Conservation (phyloP, 2,888 invertebrate species). For the Pachycephus smyrnensis region DNA sequence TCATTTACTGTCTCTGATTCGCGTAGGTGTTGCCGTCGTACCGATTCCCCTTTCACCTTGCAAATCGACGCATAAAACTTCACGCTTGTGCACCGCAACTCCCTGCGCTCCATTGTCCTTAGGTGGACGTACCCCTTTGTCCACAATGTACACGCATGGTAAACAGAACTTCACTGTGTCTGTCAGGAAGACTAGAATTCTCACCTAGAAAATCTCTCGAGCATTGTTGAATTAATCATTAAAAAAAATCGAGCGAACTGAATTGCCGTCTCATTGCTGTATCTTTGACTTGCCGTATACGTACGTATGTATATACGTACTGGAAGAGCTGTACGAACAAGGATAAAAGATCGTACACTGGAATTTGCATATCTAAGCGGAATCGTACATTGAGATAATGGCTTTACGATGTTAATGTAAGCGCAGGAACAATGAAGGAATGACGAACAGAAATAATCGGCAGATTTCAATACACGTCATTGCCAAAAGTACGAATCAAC, state of each 20-base stretch:
- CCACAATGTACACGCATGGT: not conserved
- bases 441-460: not conserved
- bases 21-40: not conserved
- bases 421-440: not conserved
- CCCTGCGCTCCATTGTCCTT: not conserved
- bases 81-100: not conserved
- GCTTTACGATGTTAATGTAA: not conserved
- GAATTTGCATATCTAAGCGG: not conserved
- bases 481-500: not conserved
- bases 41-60: not conserved
- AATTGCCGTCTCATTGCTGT: not conserved
- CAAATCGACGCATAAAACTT: not conserved
- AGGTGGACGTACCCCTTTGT: not conserved
- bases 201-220: not conserved
- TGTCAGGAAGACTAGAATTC: not conserved
- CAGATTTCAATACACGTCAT: not conserved
- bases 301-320: not conserved
- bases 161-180: not conserved
- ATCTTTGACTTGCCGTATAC: not conserved
- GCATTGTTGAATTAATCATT: not conserved
- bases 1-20: not conserved
- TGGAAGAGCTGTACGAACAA: not conserved
- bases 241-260: not conserved
- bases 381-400: slow-evolving; percentile 8
- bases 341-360: not conserved